Conservation (phyloP, 2,113 vertebrate species). For the Nycticryphes semicollaris region DNA sequence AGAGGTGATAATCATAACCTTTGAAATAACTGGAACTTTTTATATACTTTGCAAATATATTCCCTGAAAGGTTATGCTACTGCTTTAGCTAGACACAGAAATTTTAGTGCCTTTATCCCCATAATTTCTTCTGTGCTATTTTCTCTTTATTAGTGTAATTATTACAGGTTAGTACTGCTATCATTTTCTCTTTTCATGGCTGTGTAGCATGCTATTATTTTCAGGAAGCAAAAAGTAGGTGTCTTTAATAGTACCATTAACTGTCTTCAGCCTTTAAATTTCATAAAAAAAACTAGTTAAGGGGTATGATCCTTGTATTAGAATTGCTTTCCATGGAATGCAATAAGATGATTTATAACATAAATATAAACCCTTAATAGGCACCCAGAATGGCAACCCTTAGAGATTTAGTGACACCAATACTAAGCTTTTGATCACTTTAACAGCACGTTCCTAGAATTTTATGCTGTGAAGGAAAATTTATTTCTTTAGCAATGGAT, state of each 20-base stretch:
- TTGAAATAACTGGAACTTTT: slow-evolving; percentile 60
- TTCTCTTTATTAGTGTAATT: slow-evolving; percentile 69
- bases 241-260: slow-evolving; percentile 57
- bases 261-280: slow-evolving; percentile 56
- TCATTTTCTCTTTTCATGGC: slow-evolving; percentile 53
- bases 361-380: slow-evolving; percentile 57
- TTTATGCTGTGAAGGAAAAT: background rate
- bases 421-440: slow-evolving; percentile 41
- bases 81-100: slow-evolving; percentile 49
- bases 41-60: slow-evolving; percentile 51
- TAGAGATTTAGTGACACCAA: slow-evolving; percentile 21
- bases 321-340: slow-evolving; percentile 12
- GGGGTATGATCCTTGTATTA: slow-evolving; percentile 25
- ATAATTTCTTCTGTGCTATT: slow-evolving; percentile 53
- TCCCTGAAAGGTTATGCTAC: slow-evolving; percentile 41
- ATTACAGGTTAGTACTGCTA: slow-evolving; percentile 56
- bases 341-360: slow-evolving; percentile 35
- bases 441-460: background rate
- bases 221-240: slow-evolving; percentile 45
- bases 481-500: background rate
- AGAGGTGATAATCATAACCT: slow-evolving; percentile 46
- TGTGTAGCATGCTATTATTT: slow-evolving; percentile 49
- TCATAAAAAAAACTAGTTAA: slow-evolving; percentile 57
- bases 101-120: slow-evolving; percentile 38
- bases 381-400: slow-evolving; percentile 42